Conservation (phyloP, 2,113 vertebrate genomes). For the Reinhardtius hippoglossoides region DNA sequence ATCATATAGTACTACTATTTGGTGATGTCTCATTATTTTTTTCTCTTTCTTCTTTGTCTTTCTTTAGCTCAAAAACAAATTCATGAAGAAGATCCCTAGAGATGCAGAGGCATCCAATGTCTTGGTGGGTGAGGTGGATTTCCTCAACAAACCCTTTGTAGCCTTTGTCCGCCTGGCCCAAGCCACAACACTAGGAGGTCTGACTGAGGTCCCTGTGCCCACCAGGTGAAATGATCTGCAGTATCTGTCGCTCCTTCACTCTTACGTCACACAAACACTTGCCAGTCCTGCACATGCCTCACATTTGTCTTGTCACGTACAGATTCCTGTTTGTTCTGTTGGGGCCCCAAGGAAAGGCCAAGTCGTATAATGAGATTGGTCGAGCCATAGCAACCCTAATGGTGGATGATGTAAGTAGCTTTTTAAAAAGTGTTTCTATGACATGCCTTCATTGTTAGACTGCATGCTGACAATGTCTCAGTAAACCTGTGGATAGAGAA, state of each 20-base stretch:
- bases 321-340: slow-evolving; percentile 98
- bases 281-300: background rate
- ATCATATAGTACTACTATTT: background rate
- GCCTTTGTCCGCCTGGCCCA: slow-evolving; percentile 95
- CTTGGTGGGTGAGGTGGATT: slow-evolving; percentile 96
- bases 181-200: slow-evolving; percentile 92
- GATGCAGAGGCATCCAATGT: slow-evolving; percentile 97
- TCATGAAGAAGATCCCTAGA: slow-evolving; percentile 99
- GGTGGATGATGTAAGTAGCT: slow-evolving; percentile 94
- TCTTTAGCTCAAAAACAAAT: slow-evolving; percentile 94
- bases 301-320: slow-evolving; percentile 24
- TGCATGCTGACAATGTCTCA: background rate
- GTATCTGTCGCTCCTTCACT: background rate
- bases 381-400: slow-evolving; percentile 96
- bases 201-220: slow-evolving; percentile 96
- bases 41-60: background rate
- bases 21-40: background rate
- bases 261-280: background rate
- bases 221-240: slow-evolving; percentile 85
- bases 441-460: background rate
- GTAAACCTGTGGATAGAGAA: background rate
- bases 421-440: background rate
- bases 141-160: slow-evolving; percentile 95
- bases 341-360: slow-evolving; percentile 92
- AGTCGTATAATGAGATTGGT: slow-evolving; percentile 97